Conservation (phyloP, 1,140 invertebrate genomes). For the Mercenaria mercenaria region DNA sequence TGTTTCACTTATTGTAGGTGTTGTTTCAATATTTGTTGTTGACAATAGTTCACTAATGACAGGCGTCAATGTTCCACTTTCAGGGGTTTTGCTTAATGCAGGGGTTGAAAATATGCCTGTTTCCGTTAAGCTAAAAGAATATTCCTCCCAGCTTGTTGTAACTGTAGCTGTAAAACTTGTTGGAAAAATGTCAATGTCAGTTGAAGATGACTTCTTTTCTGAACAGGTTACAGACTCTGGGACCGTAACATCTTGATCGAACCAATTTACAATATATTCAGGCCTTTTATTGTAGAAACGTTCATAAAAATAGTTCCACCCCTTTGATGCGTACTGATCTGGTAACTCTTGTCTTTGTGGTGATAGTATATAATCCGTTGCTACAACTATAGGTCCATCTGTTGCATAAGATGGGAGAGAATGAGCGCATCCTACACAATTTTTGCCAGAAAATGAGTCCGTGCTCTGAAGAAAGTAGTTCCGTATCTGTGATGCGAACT, state of each 20-base stretch:
- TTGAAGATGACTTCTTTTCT: background rate
- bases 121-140: too few relatives aligned
- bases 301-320: constrained; percentile 20
- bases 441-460: background rate
- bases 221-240: background rate
- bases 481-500: background rate
- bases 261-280: constrained; percentile 35
- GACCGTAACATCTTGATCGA: background rate
- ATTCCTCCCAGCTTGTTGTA: too few relatives aligned
- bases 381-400: background rate
- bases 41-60: background rate
- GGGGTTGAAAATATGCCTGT: background rate
- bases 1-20: background rate
- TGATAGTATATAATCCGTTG: constrained; percentile 12
- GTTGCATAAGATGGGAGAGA: background rate
- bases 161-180: background rate
- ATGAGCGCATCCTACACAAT: background rate
- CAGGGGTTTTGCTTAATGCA: too few relatives aligned
- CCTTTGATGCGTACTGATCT: background rate
- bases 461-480: background rate
- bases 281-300: constrained; percentile 26
- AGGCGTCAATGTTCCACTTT: too few relatives aligned
- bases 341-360: background rate
- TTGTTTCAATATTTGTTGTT: background rate
- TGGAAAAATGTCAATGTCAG: background rate